Conservation (phyloP, 2,888 invertebrate genomes). For the Cheilosia vernalis region DNA sequence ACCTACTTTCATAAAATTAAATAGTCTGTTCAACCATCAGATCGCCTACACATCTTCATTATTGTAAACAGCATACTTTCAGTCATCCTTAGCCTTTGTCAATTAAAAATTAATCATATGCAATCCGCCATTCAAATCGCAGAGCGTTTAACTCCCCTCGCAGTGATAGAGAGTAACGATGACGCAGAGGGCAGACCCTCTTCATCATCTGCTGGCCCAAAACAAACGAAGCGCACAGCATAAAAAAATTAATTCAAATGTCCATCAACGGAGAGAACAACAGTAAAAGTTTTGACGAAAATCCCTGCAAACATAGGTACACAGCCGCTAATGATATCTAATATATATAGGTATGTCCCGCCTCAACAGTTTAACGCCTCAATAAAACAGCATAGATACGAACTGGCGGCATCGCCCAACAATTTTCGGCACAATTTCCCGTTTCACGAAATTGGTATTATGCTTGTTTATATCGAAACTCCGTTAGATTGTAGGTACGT, state of each 20-base stretch:
- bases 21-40: not conserved
- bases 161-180: slow-evolving; percentile 8
- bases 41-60: not conserved
- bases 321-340: slow-evolving; percentile 19
- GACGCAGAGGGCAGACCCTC: slow-evolving; percentile 12
- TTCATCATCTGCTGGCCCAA: slow-evolving; percentile 9
- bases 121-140: not conserved
- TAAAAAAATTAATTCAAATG: slow-evolving; percentile 49
- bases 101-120: slow-evolving; percentile 12
- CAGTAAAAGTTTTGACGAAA: slow-evolving; percentile 45
- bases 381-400: not conserved
- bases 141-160: not conserved
- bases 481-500: slow-evolving; percentile 20
- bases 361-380: slow-evolving; percentile 5
- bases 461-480: slow-evolving; percentile 18
- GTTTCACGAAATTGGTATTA: slow-evolving; percentile 17
- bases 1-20: not conserved
- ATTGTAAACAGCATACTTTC: not conserved
- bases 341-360: no score
- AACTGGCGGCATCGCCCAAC: not conserved
- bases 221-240: slow-evolving; percentile 2
- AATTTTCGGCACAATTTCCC: not conserved
- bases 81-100: not conserved
- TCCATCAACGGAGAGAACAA: slow-evolving; percentile 31
- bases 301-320: slow-evolving; percentile 11